These are phyloP conservation scores for Linyphia triangularis DNA, from an alignment of 2,888 invertebrate genomes.

Conservation along the genomic window DNA sequence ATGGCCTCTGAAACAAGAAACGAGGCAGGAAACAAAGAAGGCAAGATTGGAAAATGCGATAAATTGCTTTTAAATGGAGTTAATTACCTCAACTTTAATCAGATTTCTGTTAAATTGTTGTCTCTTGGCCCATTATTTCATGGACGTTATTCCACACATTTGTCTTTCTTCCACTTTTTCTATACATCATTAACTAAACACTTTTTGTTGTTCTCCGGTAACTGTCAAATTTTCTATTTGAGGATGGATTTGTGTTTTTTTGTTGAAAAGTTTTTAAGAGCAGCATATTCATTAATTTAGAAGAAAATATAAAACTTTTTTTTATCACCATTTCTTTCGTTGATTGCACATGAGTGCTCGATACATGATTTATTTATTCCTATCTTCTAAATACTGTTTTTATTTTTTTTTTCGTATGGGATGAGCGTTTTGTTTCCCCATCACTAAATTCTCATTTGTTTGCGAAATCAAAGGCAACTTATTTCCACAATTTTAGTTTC, in stretches of 20 bases:
- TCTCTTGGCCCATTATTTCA: background rate
- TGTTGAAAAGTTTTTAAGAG: background rate
- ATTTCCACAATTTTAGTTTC: constrained; percentile 2
- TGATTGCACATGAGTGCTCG: background rate
- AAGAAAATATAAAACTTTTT: background rate
- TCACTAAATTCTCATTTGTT: constrained; percentile 18
- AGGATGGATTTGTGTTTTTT: constrained; percentile 4
- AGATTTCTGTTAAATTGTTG: constrained; percentile 36
- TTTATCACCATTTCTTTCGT: background rate
- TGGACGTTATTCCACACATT: background rate
- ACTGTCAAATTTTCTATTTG: constrained; percentile 27
- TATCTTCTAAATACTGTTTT: background rate
- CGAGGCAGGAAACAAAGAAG: background rate
- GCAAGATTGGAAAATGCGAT: constrained; percentile 43
- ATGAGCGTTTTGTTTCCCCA: background rate
- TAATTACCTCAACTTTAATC: constrained; percentile 48
- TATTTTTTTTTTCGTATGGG: background rate
- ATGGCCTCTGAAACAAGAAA: background rate
- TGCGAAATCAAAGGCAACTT: background rate
- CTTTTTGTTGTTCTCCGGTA: background rate
- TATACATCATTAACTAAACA: background rate
- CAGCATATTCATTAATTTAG: constrained; percentile 26
- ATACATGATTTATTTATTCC: constrained; percentile 4
- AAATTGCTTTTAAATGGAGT: constrained; percentile 63
- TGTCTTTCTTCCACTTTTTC: background rate